Evolutionary conservation across 2,113 vertebrate genomes (phyloP), one percentile per base, ranked within the genome.

Genomic region (Caracal caracal): DNA sequence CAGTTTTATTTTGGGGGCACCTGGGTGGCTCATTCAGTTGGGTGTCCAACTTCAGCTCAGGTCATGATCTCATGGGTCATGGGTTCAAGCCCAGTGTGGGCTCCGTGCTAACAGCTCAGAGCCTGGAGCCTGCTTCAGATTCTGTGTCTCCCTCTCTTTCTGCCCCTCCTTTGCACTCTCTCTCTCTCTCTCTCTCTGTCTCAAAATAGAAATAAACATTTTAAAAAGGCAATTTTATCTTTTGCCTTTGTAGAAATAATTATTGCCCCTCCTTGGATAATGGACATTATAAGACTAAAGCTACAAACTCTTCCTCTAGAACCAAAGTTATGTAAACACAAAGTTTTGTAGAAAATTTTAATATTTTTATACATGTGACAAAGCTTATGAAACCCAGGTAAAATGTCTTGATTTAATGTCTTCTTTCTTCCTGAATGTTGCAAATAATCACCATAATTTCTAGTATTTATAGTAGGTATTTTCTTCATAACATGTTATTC

Each of bases 181-280:
- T 43, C 7, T 43, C 43, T 43, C 43, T 43, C 40, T 43, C 43
- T 43, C 43, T 43, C 43, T 43, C 53, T 4, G 5, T 6, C 56
- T 59, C 20, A 59, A 59, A 59, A 59, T 22, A 59, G 19, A 59
- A 59, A 59, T 59, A 59, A 59, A 59, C 20, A 59, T 85, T 70
- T 59, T 59, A 33, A 49, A 6, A 71, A 33, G 37, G 8, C 75
- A 28, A 24, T 81, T 51, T 33, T n/a, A 30, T 61, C 68, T 59
- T 96, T 86, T 70, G 37, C 43, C 61, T 93, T 96, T 70, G n/a
- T 13, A 76, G 96, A 93, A 75, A 2, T 93, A 68, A 56, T 61
- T 71, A 30, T 11, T 75, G 3, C 10, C 10, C 17, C 0, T 53
- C 26, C 7, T 88, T 70, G 13, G 13, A 93, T 30, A 13, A 66